Base-by-base conservation (phyloP, 2,888 invertebrate species). In the Artemia sinica region DNA sequence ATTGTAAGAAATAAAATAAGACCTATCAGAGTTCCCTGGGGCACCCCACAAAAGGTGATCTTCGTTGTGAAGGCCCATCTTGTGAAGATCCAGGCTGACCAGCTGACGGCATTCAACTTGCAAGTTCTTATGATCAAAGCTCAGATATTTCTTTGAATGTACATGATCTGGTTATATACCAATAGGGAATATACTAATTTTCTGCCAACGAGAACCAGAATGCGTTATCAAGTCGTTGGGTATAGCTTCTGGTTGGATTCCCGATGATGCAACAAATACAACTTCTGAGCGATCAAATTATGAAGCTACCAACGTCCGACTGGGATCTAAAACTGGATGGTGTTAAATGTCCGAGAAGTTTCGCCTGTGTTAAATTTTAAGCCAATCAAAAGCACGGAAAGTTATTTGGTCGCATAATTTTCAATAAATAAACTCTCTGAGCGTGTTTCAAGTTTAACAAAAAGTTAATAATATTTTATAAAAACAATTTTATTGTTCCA, bases 71-170 rank as follows among this genome's bases (percentile, higher is more conserved):
- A 81, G 96, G 95, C 28, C 95, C 95, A 5, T 94, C 95, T 2
- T 95, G 95, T 77, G 89, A 91, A 77, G 95, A 96, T 78, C 95
- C 95, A 0, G 92, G 94, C 1, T 84, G 91, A 75, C 95, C 95
- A 0, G 88, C 90, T 71, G 95, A 95, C 79, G 95, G 95, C 41
- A 82, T 84, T 72, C 94, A 95, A 80, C 79, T 88, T 58, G 84
- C 94, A 65, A 75, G 77, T n/a, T 81, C 81, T 65, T 82, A 82
- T 71, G 83, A 83, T 74, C 80, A 82, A 77, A 75, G 93, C 18
- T 91, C 94, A 0, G 89, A 93, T 79, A 91, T 2, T 82, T 86
- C 69, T 96, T 95, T 75, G 87, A 88, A 6, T 96, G 96, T 76
- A 87, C 86, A 69, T 83, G 92, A 75, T 89, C 92, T 8, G 96